Evolutionary conservation across 2,113 vertebrate species (phyloP), one percentile per base, ranked within the genome.

Genomic region (Dermatemys mawii): DNA sequence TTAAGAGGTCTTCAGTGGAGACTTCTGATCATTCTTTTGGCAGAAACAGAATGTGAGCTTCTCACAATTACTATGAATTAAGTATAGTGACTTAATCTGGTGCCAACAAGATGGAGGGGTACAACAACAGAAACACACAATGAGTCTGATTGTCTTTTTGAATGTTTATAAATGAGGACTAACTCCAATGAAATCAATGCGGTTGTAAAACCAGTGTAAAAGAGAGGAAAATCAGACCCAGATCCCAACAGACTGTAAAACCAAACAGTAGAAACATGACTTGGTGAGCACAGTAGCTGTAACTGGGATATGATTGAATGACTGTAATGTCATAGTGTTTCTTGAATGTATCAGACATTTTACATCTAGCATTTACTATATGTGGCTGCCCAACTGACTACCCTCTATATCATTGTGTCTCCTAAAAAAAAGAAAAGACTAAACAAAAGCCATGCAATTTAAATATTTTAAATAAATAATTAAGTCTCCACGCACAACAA

Each of bases 391-490:
- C 78, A 78, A 78, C 78, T 88, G 49, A 70, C 93, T 83, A 90
- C 78, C 92, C 95, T 88, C 89, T 93, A 41, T 75, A 16, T 2
- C 53, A 54, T 85, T 83, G 90, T 92, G 96, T 88, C 88, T 83
- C 86, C 90, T 83, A 91, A 82, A 89, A 73, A 73, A 94, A 96
- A 90, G 21, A 87, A 89, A 89, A 70, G n/a, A 9, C 17, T 38
- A 70, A 70, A 70, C 63, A 38, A 70, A 70, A 38, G 8, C n/a
- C 93, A 91, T 92, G 22, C 92, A 90, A 97, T 97, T 97, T 96
- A 97, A 97, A 90, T 60, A 82, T 75, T 95, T 91, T 41, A 94
- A 96, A 94, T 76, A 75, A 96, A 98, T 93, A 97, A 93, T 87
- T 94, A 78, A 1, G 60, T 94, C 96, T 96, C 94, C 83, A 8